Percentiles rank a stretch among this genome's conserved stretches.
These are phyloP conservation scores for Lumbricus terrestris DNA, from an alignment of 2,888 invertebrate species.

Conservation along the genomic window DNA sequence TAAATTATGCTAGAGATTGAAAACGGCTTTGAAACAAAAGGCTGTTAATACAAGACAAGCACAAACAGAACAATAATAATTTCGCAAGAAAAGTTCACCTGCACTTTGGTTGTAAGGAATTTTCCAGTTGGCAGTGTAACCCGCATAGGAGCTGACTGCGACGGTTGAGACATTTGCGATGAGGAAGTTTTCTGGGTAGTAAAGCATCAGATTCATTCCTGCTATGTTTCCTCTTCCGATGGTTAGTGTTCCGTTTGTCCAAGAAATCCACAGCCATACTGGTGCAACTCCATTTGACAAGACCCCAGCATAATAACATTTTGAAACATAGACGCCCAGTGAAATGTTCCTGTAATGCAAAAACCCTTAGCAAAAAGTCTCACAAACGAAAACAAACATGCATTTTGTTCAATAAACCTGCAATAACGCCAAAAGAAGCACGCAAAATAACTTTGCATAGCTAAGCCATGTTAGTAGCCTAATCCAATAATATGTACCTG, in stretches of 20 bases:
- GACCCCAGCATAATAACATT: neutral
- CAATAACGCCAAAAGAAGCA: no score
- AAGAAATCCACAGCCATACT: conserved; percentile 4
- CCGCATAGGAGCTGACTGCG: neutral
- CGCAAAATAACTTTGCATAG: no score
- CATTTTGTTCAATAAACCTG: no score
- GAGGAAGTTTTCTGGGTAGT: neutral
- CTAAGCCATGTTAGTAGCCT: no score
- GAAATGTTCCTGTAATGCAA: neutral
- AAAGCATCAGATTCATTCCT: neutral
- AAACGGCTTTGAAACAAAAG: neutral
- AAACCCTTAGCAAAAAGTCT: no score
- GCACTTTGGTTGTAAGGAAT: neutral
- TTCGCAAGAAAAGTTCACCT: neutral
- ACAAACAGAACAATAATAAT: neutral
- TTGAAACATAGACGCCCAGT: neutral
- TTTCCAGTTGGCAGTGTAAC: neutral
- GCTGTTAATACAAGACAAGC: no score
- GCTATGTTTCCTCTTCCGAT: neutral
- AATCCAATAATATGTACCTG: no score
- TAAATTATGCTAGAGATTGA: no score
- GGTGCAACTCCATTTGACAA: neutral
- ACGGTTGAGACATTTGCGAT: neutral
- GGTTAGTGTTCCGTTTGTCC: neutral
- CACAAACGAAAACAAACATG: no score